phyloP scores from a whole-genome alignment of 1,140 invertebrate species.

The Penaeus japonicus region DNA sequence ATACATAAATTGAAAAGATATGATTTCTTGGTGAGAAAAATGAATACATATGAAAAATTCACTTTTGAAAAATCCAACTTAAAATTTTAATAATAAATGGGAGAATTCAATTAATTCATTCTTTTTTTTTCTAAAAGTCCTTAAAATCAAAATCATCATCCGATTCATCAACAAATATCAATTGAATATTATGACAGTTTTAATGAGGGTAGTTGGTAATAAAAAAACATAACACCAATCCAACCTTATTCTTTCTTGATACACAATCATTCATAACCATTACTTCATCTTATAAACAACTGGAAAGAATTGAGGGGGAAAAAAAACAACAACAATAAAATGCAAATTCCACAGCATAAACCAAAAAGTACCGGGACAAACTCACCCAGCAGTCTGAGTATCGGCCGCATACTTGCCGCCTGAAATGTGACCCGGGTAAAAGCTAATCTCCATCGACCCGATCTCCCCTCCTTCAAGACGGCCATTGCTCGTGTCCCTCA shows the following conservation, averaged over 20 bases:
- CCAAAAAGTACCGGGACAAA: neutral
- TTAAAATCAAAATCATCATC: too few species aligned
- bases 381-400: conserved; percentile 81
- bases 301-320: too few species aligned
- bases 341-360: neutral
- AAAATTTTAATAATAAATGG: neutral
- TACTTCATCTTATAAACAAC: too few species aligned
- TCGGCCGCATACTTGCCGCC: conserved; percentile 74
- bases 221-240: too few species aligned
- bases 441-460: conserved; percentile 79
- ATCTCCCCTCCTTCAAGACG: conserved; percentile 64
- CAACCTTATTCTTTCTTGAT: too few species aligned
- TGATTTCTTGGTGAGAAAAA: too few species aligned
- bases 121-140: neutral
- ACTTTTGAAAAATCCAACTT: too few species aligned
- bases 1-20: too few species aligned
- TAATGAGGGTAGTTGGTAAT: too few species aligned
- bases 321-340: neutral
- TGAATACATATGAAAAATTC: too few species aligned
- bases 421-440: conserved; percentile 73
- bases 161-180: neutral
- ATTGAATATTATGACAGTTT: neutral
- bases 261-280: too few species aligned
- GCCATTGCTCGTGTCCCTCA: conserved; percentile 27
- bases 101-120: neutral